Evolutionary conservation across 2,113 vertebrate genomes (phyloP).

Genomic region (Camelus dromedarius): DNA sequence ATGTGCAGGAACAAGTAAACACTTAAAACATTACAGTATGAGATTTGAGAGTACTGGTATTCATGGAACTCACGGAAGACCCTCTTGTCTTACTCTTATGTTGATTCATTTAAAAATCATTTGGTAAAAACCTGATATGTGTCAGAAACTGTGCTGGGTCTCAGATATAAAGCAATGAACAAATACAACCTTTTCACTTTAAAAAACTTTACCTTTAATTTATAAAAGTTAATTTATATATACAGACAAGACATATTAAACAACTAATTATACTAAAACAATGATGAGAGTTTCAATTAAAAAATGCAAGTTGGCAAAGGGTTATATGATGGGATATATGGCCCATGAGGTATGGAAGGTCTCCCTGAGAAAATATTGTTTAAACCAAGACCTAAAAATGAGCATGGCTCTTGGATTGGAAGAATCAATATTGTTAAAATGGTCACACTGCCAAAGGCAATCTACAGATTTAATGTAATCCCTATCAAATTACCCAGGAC

Average conservation of each 20-base stretch:
- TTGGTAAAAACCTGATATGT: background rate
- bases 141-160: background rate
- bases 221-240: background rate
- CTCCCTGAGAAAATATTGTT: background rate
- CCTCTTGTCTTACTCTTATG: background rate
- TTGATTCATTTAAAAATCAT: background rate
- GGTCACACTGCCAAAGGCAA: too few relatives aligned
- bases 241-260: background rate
- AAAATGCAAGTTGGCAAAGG: background rate
- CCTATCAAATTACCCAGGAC: too few relatives aligned
- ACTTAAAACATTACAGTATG: background rate
- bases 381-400: background rate
- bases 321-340: background rate
- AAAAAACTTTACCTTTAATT: background rate
- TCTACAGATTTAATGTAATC: too few relatives aligned
- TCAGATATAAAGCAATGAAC: background rate
- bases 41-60: background rate
- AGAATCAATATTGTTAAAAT: too few relatives aligned
- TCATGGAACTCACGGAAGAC: background rate
- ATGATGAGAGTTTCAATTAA: background rate
- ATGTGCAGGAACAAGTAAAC: background rate
- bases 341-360: fast-evolving
- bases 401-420: background rate
- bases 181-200: background rate
- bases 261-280: background rate